Base-by-base conservation (phyloP, 2,888 invertebrate genomes). In the Adineta ricciae region DNA sequence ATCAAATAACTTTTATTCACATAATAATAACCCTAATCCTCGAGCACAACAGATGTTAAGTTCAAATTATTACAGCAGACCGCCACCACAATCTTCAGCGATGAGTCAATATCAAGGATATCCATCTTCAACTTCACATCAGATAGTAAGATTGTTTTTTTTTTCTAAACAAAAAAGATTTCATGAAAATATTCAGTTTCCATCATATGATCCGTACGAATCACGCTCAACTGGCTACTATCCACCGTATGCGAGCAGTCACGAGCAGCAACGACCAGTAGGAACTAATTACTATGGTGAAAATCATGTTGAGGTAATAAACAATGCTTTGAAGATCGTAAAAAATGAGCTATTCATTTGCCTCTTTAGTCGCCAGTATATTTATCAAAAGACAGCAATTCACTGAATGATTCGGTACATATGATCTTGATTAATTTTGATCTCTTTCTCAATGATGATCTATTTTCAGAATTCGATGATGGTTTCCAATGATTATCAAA, bases 21-120 rank as follows among this genome's bases (percentile, higher is more conserved):
- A 90, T 96, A 95, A n/a, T 95, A 95, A 16, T 94, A 94, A 46
- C 11, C 46, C 89, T 94, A 94, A 46, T 46, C 46, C 89, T 96
- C 64, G 32, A 64, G 11, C 16, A 4, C 64, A 64, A 64, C 64
- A 64, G 32, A 36, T 36, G 64, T 32, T 32, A 7, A 19, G 64
- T 27, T 64, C 64, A 64, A 16, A 32, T 64, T 16, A 16, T 32
- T 36, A 36, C 19, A 32, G 11, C 32, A 0, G 16, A 19, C 16
- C 32, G 19, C 32, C 64, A 19, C 0, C 16, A 19, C 64, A 64
- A 36, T 2, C 64, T 32, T 32, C 32, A 64, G 32, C 19, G 27
- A 27, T 19, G 19, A 64, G 32, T 64, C 32, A 64, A 16, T 32
- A 64, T 64, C 64, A 32, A 11, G 27, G 19, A 1, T 36, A 64